phyloP scores from a whole-genome alignment of 2,888 invertebrate species.

The Callosobruchus maculatus region DNA sequence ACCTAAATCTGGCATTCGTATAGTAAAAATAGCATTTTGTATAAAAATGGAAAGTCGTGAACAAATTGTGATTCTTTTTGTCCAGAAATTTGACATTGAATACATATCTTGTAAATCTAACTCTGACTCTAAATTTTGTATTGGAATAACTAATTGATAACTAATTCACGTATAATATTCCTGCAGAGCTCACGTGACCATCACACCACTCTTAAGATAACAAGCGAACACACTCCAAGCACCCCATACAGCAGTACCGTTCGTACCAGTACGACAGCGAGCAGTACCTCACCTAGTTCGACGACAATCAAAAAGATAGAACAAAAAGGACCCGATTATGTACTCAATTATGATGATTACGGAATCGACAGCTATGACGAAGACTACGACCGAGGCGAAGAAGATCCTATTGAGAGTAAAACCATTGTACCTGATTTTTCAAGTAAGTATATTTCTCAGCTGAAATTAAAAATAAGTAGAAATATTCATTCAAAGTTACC shows the following conservation, averaged over 20 bases:
- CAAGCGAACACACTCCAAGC: constrained; percentile 7
- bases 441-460: not conserved
- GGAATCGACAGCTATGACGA: constrained; percentile 47
- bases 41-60: too few species aligned
- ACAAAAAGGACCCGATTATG: constrained; percentile 12
- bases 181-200: constrained; percentile 17
- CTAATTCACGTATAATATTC: not conserved
- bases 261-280: not conserved
- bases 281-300: constrained; percentile 4
- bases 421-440: constrained; percentile 37
- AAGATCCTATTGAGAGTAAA: constrained; percentile 46
- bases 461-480: too few species aligned
- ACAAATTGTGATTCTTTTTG: too few species aligned
- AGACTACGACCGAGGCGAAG: constrained; percentile 42
- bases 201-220: constrained; percentile 16
- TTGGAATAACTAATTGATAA: too few species aligned
- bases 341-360: constrained; percentile 31
- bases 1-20: too few species aligned
- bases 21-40: too few species aligned
- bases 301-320: constrained; percentile 16
- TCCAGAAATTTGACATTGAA: too few species aligned
- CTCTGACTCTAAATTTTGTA: too few species aligned
- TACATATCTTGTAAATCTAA: too few species aligned
- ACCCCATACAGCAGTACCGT: not conserved
- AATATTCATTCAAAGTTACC: too few species aligned